These are phyloP conservation scores for Apamea anceps DNA, from an alignment of 2,888 invertebrate genomes.

Conservation along the genomic window DNA sequence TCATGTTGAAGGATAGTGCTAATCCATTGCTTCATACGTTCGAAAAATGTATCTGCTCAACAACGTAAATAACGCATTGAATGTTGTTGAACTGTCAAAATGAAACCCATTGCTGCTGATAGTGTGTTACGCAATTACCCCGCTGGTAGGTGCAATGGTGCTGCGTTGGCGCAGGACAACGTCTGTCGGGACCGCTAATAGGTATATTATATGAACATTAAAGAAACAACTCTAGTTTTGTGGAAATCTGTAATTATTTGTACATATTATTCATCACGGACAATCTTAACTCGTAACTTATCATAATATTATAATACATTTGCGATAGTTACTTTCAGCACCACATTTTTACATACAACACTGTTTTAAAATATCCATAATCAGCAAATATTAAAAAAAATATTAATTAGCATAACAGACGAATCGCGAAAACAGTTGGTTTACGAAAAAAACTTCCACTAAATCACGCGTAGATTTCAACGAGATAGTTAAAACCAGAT, in stretches of 20 bases:
- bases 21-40: too few relatives aligned
- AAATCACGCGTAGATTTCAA: slow-evolving; percentile 84
- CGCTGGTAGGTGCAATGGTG: too few relatives aligned
- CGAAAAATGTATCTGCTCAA: too few relatives aligned
- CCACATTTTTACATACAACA: neutral
- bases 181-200: too few relatives aligned
- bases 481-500: slow-evolving; percentile 79
- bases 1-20: too few relatives aligned
- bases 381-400: slow-evolving; percentile 1
- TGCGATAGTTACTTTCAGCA: neutral
- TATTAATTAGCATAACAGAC: neutral
- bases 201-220: neutral
- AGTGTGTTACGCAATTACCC: too few relatives aligned
- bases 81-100: too few relatives aligned
- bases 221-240: slow-evolving; percentile 1
- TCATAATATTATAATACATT: neutral
- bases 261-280: neutral
- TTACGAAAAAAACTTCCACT: neutral
- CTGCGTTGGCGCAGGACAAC: too few relatives aligned
- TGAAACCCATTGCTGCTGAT: too few relatives aligned
- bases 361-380: neutral
- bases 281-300: neutral
- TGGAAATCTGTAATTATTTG: slow-evolving; percentile 24
- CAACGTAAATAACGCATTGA: too few relatives aligned
- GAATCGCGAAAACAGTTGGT: neutral